A percentile compares a stretch with the other conserved stretches of the same genome.
Evolutionary conservation across 2,888 invertebrate genomes (phyloP).

Genomic region (Drosophila pegasa): DNA sequence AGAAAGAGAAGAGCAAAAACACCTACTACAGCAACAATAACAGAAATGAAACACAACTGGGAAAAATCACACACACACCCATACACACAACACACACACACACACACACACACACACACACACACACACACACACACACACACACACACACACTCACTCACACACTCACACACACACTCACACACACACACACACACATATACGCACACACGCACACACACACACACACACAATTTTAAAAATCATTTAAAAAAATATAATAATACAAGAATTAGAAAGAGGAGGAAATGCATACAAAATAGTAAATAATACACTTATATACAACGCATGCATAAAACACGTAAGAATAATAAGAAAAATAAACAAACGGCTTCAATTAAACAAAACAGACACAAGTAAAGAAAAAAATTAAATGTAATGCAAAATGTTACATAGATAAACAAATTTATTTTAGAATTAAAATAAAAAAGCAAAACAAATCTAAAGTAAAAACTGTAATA

Average conservation of each 20-base stretch:
- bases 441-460: constrained; percentile 71
- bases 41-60: constrained; percentile 29
- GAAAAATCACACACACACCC: constrained; percentile 34
- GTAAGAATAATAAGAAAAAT: not conserved
- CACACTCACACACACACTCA: too few relatives aligned
- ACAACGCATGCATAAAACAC: constrained; percentile 46
- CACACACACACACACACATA: constrained; percentile 33
- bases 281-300: constrained; percentile 25
- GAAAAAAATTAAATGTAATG: constrained; percentile 30
- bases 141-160: constrained; percentile 15
- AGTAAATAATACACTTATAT: constrained; percentile 35
- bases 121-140: constrained; percentile 7
- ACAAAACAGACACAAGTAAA: constrained; percentile 1
- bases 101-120: constrained; percentile 22
- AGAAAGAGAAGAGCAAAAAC: constrained; percentile 20
- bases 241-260: constrained; percentile 22
- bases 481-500: constrained; percentile 63
- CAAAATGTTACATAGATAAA: constrained; percentile 72
- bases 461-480: constrained; percentile 44
- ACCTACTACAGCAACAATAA: constrained; percentile 17
- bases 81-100: constrained; percentile 30
- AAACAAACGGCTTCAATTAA: constrained; percentile 10
- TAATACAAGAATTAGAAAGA: constrained; percentile 6
- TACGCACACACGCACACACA: not conserved
- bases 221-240: constrained; percentile 25